Evolutionary conservation across 2,888 invertebrate species (phyloP).

Genomic region (Orthonevra nobilis): DNA sequence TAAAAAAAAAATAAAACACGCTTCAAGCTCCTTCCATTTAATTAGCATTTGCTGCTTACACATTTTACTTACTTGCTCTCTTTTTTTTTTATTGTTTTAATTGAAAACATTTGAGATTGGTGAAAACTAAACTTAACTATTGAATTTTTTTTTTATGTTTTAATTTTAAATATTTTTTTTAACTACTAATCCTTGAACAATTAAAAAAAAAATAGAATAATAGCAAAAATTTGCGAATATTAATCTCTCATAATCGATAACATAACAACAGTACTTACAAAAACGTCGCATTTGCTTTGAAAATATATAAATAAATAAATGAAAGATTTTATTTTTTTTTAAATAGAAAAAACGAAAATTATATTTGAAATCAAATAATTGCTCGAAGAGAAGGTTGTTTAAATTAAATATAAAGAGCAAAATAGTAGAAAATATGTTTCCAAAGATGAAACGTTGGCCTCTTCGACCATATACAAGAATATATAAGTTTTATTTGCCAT

Average conservation of each 20-base stretch:
- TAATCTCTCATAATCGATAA: slow-evolving; percentile 61
- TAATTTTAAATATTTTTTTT: slow-evolving; percentile 63
- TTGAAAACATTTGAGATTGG: slow-evolving; percentile 70
- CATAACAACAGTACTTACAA: slow-evolving; percentile 70
- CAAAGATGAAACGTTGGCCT: slow-evolving; percentile 72
- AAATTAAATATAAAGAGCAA: slow-evolving; percentile 23
- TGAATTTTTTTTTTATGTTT: slow-evolving; percentile 37
- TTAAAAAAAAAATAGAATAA: slow-evolving; percentile 20
- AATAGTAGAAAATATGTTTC: slow-evolving; percentile 71
- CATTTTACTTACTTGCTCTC: slow-evolving; percentile 65
- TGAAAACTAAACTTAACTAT: slow-evolving; percentile 68
- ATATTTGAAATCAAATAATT: slow-evolving; percentile 11
- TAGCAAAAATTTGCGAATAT: slow-evolving; percentile 62
- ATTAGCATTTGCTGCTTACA: slow-evolving; percentile 35
- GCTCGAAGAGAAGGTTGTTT: slow-evolving; percentile 31
- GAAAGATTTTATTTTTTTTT: too few relatives aligned
- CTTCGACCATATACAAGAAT: slow-evolving; percentile 59
- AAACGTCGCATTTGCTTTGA: slow-evolving; percentile 62
- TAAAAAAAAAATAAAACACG: slow-evolving; percentile 14
- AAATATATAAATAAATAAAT: slow-evolving; percentile 12
- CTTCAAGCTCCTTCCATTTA: slow-evolving; percentile 48
- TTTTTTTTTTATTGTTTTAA: slow-evolving; percentile 70
- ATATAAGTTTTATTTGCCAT: slow-evolving; percentile 47
- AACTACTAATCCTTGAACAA: slow-evolving; percentile 62
- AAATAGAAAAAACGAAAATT: slow-evolving; percentile 14